A percentile compares a stretch with the other conserved stretches of the same genome.
Evolutionary conservation across 2,113 vertebrate genomes (phyloP).

Genomic region (Brienomyrus longianalis): DNA sequence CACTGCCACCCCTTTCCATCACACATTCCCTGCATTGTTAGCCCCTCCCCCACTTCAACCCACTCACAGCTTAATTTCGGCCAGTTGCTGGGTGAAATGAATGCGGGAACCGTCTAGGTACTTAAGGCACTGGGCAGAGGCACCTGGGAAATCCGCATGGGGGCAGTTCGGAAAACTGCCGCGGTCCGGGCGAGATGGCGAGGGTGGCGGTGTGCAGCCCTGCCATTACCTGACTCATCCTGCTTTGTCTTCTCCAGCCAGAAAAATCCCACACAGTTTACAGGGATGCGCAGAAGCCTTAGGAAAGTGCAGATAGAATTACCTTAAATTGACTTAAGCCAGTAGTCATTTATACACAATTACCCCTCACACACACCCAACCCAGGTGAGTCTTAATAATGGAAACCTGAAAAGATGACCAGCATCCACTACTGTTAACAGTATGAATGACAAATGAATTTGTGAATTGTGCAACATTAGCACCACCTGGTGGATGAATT

Average conservation of each 20-base stretch:
- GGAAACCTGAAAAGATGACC: neutral
- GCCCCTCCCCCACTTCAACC: neutral
- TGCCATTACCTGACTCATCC: neutral
- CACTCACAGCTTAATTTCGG: neutral
- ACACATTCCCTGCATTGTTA: neutral
- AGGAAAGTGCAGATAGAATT: neutral
- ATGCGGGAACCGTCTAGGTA: neutral
- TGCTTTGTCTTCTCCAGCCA: neutral
- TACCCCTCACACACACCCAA: neutral
- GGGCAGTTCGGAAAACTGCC: neutral
- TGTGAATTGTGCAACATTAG: neutral
- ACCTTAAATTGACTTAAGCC: neutral
- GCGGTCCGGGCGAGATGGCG: neutral
- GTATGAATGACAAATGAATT: neutral
- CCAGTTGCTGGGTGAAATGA: neutral
- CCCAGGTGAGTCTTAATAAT: neutral
- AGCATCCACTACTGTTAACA: neutral
- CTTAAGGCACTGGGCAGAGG: neutral
- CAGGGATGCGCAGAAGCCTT: neutral
- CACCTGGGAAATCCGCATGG: neutral
- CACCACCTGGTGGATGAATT: neutral
- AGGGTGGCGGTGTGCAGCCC: no score
- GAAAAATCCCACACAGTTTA: conserved; percentile 5
- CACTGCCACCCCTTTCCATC: neutral
- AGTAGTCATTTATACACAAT: neutral